Base-by-base conservation (phyloP, 2,113 vertebrate species). In the Pseudolaguvia tuberculata region DNA sequence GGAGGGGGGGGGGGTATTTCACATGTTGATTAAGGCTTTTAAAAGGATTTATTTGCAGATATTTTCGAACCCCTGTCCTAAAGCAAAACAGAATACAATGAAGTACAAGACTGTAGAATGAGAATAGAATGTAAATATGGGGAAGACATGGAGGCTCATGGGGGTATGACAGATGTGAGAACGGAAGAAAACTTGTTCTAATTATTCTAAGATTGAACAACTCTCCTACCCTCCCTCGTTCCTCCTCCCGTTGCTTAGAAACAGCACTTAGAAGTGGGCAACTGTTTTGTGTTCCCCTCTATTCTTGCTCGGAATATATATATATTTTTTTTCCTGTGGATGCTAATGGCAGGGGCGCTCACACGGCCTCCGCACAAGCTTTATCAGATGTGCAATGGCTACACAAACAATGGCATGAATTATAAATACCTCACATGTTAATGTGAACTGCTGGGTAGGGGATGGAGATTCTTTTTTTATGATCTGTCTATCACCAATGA, bases 381-480 rank as follows among this genome's bases (percentile, higher is more conserved):
- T 85, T 83, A 82, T 86, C 86, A 87, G 82, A 86, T 77, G 82
- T 86, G 82, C 79, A 82, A 81, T 72, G 55, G 76, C 82, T 84
- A 80, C 74, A 67, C 65, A 83, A 84, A 88, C 85, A 84, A 84
- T 83, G 76, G 31, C 83, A 87, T 90, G 84, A 89, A 91, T 91
- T 88, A 87, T 88, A 86, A 82, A 91, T 87, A 80, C 70, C 31
- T 52, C 2, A 57, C 69, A 25, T 77, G 75, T 80, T 86, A 86
- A 88, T 87, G 84, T 81, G n/a, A n/a, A n/a, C n/a, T n/a, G n/a
- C n/a, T n/a, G n/a, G n/a, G n/a, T n/a, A n/a, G n/a, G n/a, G n/a
- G n/a, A n/a, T n/a, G n/a, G n/a, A n/a, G n/a, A n/a, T n/a, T 81
- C 78, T 63, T 88, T 79, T 84, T 88, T 87, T 87, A 87, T 86